A percentile compares a stretch with the other conserved stretches of the same genome.
phyloP scores from a whole-genome alignment of 2,888 invertebrate genomes.

The Seira ritae region DNA sequence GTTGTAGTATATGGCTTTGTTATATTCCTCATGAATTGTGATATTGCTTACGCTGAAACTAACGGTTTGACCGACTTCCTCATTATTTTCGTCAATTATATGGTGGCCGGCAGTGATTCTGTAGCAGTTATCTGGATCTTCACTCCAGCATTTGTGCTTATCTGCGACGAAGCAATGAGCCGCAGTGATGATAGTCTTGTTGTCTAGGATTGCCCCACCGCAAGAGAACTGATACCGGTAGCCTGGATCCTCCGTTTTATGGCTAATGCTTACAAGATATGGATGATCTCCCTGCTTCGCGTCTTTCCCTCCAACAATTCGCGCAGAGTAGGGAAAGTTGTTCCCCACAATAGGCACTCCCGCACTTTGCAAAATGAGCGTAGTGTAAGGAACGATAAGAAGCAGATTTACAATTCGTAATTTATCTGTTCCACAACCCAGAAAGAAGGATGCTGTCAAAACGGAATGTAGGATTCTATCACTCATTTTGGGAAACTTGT shows the following conservation, averaged over 20 bases:
- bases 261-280: not conserved
- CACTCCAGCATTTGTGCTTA: not conserved
- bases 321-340: not conserved
- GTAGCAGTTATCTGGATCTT: not conserved
- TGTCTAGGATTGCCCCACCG: not conserved
- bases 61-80: not conserved
- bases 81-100: not conserved
- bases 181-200: not conserved
- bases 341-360: not conserved
- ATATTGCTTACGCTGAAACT: not conserved
- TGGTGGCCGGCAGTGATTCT: not conserved
- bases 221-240: not conserved
- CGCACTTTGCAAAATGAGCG: too few species aligned
- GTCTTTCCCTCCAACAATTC: not conserved
- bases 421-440: constrained; percentile 12
- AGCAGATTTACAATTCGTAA: not conserved
- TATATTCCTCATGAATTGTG: too few species aligned
- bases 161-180: too few species aligned
- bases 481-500: too few species aligned
- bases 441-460: not conserved
- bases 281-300: not conserved
- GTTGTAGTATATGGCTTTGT: not conserved
- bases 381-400: too few species aligned
- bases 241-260: too few species aligned
- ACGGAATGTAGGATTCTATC: too few species aligned